Base-by-base conservation (phyloP, 92 coral and sea anemone genomes). In the Actinernus sp. region DNA sequence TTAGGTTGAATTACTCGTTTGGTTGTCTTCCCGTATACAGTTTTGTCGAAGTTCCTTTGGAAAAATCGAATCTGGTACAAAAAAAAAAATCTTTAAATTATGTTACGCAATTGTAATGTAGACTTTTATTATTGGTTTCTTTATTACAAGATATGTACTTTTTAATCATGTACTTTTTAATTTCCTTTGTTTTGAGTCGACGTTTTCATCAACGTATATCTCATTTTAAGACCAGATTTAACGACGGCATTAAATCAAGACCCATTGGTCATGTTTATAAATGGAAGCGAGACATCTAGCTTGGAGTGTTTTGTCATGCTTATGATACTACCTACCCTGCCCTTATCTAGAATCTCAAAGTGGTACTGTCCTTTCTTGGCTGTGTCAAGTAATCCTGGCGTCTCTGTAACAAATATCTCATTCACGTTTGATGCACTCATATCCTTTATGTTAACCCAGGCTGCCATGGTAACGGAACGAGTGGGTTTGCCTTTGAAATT, bases 401-500 rank as follows among this genome's bases (percentile, higher is more conserved):
- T 58, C 34, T 73, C 79, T 26, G 97, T 86, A 22, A 53, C 75
- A 60, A 90, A 90, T 39, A 90, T 41, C 71, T 84, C 91, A 46
- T 85, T 78, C 7, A 84, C 69, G 41, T 90, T 90, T 29, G 83
- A 61, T 4, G 72, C 82, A 16, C 75, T 67, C 48, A 86, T 17
- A 68, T 86, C 90, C 30, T 86, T 85, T 13, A 74, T 79, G 68
- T 81, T 82, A 16, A 90, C 83, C 97, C 97, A 90, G 2, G 97
- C 48, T 52, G 97, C 86, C 56, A 90, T 71, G 47, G 97, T 90
- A 59, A 90, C 89, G 39, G 79, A 92, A 21, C 51, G 40, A 12
- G 86, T 85, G 20, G 97, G 97, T 48, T 90, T 90, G 17, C 97
- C 97, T 55, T 85, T 55, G 75, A 89, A 89, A 22, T 73, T 60